Conservation (phyloP, 2,113 vertebrate species). For the Ictidomys tridecemlineatus region DNA sequence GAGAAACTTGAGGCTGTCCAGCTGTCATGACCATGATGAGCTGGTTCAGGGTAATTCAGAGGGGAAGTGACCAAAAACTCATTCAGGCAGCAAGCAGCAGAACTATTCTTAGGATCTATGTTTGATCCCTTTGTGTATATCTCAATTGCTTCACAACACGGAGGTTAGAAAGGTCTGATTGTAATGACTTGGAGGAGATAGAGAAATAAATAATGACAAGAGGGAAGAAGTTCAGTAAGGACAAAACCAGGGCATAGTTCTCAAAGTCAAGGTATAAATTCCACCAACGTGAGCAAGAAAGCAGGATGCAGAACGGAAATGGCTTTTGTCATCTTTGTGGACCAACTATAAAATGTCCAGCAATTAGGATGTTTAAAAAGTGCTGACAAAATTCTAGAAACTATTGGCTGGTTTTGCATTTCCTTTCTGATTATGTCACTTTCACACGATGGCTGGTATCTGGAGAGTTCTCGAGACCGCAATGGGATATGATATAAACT, state of each 20-base stretch:
- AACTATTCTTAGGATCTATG: not conserved
- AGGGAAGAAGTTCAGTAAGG: not conserved
- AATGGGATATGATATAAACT: not conserved
- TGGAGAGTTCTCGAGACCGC: constrained; percentile 2
- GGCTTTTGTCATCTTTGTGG: not conserved
- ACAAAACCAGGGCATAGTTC: not conserved
- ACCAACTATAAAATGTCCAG: not conserved
- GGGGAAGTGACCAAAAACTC: not conserved
- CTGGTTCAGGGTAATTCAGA: not conserved
- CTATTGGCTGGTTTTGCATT: constrained; percentile 30
- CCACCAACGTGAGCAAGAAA: not conserved
- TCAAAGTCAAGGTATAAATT: not conserved
- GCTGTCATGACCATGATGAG: not conserved
- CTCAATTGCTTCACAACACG: not conserved
- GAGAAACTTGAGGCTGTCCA: not conserved
- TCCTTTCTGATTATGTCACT: not conserved
- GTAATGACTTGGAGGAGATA: not conserved
- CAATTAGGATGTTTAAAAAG: constrained; percentile 22
- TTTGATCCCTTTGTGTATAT: not conserved
- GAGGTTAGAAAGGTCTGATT: not conserved
- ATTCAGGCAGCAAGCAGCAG: not conserved
- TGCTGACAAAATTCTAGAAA: not conserved
- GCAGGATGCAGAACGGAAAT: not conserved
- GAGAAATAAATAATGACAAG: constrained; percentile 30
- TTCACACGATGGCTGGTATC: not conserved